Evolutionary conservation across 2,113 vertebrate genomes (phyloP).

Genomic region (Muscicapa adusta): DNA sequence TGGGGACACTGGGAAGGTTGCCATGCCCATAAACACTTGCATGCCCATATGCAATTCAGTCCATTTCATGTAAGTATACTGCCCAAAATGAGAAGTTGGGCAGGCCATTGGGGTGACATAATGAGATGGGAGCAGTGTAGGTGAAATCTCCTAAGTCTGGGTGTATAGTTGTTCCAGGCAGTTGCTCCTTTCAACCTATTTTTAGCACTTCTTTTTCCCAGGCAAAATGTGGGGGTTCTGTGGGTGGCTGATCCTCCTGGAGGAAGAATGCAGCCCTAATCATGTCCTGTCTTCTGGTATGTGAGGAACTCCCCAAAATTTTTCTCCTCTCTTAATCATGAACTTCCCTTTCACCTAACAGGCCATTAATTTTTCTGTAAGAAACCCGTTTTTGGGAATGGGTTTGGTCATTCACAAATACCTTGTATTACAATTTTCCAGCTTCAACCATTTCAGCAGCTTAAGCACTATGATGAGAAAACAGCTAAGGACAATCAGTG

Average conservation of each 20-base stretch:
- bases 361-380: neutral
- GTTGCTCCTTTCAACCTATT: neutral
- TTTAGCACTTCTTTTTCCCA: neutral
- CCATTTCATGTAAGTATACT: neutral
- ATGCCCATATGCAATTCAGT: accelerated
- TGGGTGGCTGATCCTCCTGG: neutral
- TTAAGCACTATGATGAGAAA: neutral
- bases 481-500: neutral
- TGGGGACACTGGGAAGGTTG: neutral
- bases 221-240: neutral
- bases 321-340: neutral
- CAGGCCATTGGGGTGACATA: neutral
- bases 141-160: neutral
- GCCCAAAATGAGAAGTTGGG: neutral
- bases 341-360: neutral
- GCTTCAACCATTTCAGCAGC: neutral
- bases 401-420: neutral
- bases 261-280: neutral
- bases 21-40: neutral
- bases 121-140: neutral
- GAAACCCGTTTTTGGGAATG: neutral
- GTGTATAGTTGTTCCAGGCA: neutral
- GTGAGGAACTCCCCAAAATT: neutral
- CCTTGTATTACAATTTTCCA: neutral
- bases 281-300: neutral